Evolutionary conservation across 2,888 invertebrate species (phyloP).

Genomic region (Sussaba pulchella): DNA sequence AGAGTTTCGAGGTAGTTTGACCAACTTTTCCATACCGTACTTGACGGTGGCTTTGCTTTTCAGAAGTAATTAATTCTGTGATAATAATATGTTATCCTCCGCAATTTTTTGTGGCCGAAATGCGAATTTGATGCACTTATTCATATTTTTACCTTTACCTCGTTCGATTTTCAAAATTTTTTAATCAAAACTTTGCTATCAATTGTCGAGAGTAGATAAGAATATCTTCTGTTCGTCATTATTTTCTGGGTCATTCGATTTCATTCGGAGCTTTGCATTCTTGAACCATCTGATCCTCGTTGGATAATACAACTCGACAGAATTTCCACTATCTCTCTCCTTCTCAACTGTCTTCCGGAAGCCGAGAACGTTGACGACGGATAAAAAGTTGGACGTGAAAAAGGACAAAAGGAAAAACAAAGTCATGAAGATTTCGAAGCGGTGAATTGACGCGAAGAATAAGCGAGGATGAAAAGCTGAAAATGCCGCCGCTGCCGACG

Average conservation of each 20-base stretch:
- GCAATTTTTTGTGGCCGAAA: too few species aligned
- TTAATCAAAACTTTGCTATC: conserved; percentile 1
- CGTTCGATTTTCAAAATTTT: not conserved
- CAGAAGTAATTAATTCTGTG: too few species aligned
- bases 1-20: not conserved
- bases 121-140: too few species aligned
- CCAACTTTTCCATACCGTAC: not conserved
- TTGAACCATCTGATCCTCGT: conserved; percentile 51
- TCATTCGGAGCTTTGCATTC: conserved; percentile 25
- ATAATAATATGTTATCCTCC: too few species aligned
- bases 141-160: too few species aligned
- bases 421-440: conserved; percentile 16
- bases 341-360: conserved; percentile 1
- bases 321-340: conserved; percentile 2
- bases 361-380: conserved; percentile 5
- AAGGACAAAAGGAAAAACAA: conserved; percentile 2
- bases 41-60: too few species aligned
- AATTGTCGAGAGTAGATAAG: not conserved
- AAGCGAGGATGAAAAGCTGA: conserved; percentile 28
- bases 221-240: not conserved
- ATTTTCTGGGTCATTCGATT: not conserved
- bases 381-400: conserved; percentile 27
- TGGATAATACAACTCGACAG: conserved; percentile 45
- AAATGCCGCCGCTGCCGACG: not conserved
- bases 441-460: conserved; percentile 39